Percentiles rank a stretch among this genome's conserved stretches.
phyloP scores from a whole-genome alignment of 2,797 vertebrate genomes.

The Selene dorsalis region DNA sequence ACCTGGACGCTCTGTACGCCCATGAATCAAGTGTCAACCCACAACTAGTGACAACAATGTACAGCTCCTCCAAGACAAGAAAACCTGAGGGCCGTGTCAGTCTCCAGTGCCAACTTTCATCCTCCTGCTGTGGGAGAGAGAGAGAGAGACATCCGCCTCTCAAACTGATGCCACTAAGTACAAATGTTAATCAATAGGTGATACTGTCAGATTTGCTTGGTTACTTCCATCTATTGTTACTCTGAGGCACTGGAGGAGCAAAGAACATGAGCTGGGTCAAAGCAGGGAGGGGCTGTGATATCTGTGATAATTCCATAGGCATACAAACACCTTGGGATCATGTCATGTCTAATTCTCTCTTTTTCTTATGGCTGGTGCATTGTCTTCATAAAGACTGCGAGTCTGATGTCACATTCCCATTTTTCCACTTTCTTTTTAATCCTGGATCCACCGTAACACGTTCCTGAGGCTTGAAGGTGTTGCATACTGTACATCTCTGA shows the following conservation, averaged over 20 bases:
- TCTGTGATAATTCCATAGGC: constrained; percentile 34
- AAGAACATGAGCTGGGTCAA: constrained; percentile 4
- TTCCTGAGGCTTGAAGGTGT: constrained; percentile 23
- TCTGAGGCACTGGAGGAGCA: constrained; percentile 19
- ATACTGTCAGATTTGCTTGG: constrained; percentile 1
- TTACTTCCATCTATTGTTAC: not conserved
- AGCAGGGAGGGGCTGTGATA: not conserved
- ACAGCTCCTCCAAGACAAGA: constrained; percentile 4
- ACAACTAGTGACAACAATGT: constrained; percentile 29
- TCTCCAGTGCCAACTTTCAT: not conserved
- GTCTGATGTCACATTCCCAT: constrained; percentile 19
- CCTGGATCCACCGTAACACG: constrained; percentile 23
- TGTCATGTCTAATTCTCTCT: not conserved
- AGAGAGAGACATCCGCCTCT: not conserved
- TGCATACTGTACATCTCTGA: constrained; percentile 19
- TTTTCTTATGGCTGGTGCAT: not conserved
- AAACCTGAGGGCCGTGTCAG: constrained; percentile 1
- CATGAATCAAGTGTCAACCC: constrained; percentile 12
- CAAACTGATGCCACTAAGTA: constrained; percentile 17
- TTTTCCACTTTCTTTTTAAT: constrained; percentile 30
- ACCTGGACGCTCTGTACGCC: constrained; percentile 16
- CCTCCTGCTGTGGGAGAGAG: not conserved
- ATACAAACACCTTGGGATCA: constrained; percentile 33
- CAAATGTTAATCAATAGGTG: constrained; percentile 18
- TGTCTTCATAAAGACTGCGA: constrained; percentile 5